Conservation (phyloP, 2,113 vertebrate species). For the Pogona vitticeps region DNA sequence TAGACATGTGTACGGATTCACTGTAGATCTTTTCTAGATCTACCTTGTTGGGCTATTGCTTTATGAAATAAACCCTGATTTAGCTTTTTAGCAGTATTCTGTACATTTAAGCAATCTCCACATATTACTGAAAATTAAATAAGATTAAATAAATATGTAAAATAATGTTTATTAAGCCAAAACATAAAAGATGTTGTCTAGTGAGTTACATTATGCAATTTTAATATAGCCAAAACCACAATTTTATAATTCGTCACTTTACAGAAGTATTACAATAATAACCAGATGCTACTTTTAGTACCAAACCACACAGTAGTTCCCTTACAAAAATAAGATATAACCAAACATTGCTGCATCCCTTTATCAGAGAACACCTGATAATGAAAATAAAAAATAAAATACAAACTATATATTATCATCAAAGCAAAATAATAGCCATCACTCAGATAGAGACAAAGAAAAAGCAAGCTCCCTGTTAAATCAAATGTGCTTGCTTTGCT, state of each 20-base stretch:
- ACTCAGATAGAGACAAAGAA: conserved; percentile 62
- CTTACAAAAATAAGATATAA: conserved; percentile 14
- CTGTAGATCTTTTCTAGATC: neutral
- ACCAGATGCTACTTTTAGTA: neutral
- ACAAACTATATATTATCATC: conserved; percentile 63
- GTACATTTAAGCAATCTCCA: conserved; percentile 24
- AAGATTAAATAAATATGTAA: conserved; percentile 2
- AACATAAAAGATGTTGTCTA: neutral
- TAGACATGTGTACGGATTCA: neutral
- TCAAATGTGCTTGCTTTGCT: conserved; percentile 60
- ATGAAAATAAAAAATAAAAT: conserved; percentile 32
- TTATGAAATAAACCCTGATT: neutral
- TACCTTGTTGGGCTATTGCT: neutral
- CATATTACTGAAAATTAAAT: neutral
- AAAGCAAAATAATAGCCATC: conserved; percentile 49
- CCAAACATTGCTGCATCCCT: neutral
- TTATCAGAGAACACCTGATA: conserved; percentile 21
- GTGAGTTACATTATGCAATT: neutral
- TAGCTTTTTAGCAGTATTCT: conserved; percentile 36
- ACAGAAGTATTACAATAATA: neutral
- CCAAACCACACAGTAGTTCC: neutral
- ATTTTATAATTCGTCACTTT: neutral
- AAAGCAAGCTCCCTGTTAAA: conserved; percentile 52
- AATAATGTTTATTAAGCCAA: conserved; percentile 23
- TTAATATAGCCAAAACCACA: neutral